Evolutionary conservation across 2,797 vertebrate genomes (phyloP).

Genomic region (Morus bassanus): DNA sequence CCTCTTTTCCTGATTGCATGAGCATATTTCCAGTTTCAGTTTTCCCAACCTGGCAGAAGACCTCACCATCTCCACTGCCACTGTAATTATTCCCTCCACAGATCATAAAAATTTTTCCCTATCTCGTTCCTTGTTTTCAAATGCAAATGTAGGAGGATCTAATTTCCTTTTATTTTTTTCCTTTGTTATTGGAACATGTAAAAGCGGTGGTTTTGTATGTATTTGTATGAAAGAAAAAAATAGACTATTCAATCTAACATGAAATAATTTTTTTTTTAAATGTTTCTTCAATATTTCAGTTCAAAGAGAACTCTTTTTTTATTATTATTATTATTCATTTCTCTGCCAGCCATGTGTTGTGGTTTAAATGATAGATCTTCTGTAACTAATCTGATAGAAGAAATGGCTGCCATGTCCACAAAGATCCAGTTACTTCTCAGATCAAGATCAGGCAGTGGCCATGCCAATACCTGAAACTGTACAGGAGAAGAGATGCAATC

Average conservation of each 20-base stretch:
- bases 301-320: not conserved
- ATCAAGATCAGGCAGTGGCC: not conserved
- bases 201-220: not conserved
- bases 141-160: not conserved
- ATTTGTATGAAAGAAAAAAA: not conserved
- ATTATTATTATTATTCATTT: not conserved
- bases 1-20: not conserved
- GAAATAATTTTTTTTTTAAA: not conserved
- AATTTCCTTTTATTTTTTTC: not conserved
- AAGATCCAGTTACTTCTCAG: not conserved
- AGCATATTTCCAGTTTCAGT: not conserved
- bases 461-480: not conserved
- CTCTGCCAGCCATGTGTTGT: not conserved
- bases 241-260: not conserved
- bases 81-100: not conserved
- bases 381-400: not conserved
- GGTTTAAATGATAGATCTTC: not conserved
- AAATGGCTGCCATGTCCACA: not conserved
- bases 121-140: not conserved
- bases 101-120: fast-evolving
- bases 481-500: not conserved
- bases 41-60: not conserved
- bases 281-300: not conserved
- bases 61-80: not conserved
- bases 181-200: not conserved